Evolutionary conservation across 2,797 vertebrate genomes (phyloP).

Genomic region (Urosaurus nigricauda): DNA sequence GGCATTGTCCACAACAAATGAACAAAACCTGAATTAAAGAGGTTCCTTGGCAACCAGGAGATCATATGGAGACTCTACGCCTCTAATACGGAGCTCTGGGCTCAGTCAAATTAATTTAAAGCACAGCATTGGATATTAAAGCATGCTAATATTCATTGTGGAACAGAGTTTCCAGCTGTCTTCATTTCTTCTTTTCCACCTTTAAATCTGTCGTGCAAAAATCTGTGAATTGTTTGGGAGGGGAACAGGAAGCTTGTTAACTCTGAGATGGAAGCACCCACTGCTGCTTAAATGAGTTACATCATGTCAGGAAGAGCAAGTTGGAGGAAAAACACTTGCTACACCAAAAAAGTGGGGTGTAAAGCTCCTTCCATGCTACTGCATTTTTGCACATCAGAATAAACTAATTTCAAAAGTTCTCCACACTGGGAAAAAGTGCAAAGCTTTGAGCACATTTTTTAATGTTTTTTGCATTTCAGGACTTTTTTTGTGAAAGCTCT

Average conservation of each 20-base stretch:
- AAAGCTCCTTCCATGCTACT: too few species aligned
- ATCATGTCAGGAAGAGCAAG: neutral
- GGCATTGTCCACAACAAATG: conserved; percentile 41
- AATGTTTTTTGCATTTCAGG: too few species aligned
- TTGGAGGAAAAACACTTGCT: too few species aligned
- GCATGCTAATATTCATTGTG: conserved; percentile 22
- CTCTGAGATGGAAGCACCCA: too few species aligned
- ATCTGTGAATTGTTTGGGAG: neutral
- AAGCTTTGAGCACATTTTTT: too few species aligned
- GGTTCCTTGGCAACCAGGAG: conserved; percentile 12
- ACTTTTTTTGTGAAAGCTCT: too few species aligned
- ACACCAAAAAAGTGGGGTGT: too few species aligned
- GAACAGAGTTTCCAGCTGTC: conserved; percentile 58
- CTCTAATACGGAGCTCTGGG: neutral
- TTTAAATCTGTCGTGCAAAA: neutral
- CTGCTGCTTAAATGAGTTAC: neutral
- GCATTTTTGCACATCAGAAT: too few species aligned
- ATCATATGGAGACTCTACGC: conserved; percentile 29
- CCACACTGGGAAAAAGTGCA: too few species aligned
- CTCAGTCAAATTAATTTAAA: conserved; percentile 56
- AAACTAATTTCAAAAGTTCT: too few species aligned
- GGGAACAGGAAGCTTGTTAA: too few species aligned
- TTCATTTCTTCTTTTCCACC: neutral
- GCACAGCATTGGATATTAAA: conserved; percentile 44
- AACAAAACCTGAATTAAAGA: conserved; percentile 45